Evolutionary conservation across 1,140 invertebrate species (phyloP).

Genomic region (Mamestra configurata): DNA sequence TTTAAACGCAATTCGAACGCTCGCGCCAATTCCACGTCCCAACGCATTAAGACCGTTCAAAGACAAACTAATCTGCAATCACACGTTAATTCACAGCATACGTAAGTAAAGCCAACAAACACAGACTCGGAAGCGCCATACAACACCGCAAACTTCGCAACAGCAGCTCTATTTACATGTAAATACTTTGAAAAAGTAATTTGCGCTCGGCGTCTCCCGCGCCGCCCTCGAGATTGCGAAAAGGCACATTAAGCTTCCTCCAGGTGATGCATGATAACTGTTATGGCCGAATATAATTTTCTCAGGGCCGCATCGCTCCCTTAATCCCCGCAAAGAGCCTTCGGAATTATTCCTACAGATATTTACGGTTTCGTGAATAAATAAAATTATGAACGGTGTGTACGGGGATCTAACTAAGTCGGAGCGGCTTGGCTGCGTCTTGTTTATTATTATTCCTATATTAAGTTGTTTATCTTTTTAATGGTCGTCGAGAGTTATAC

Average conservation of each 20-base stretch:
- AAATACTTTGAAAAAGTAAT: slow-evolving; percentile 88
- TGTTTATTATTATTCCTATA: slow-evolving; percentile 88
- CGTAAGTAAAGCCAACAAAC: slow-evolving; percentile 26
- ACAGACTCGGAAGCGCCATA: slow-evolving; percentile 46
- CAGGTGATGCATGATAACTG: slow-evolving; percentile 88
- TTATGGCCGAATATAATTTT: slow-evolving; percentile 88
- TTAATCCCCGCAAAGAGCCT: slow-evolving; percentile 87
- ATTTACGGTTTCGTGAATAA: slow-evolving; percentile 87
- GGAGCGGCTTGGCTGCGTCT: slow-evolving; percentile 60
- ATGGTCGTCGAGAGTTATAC: slow-evolving; percentile 84
- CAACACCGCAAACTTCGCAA: slow-evolving; percentile 70
- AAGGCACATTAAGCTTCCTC: slow-evolving; percentile 85
- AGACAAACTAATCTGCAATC: slow-evolving; percentile 1
- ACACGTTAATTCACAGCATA: slow-evolving; percentile 16
- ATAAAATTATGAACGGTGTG: slow-evolving; percentile 85
- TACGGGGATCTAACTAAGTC: slow-evolving; percentile 83
- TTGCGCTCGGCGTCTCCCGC: slow-evolving; percentile 78
- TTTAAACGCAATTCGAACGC: not conserved
- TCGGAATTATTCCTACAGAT: slow-evolving; percentile 85
- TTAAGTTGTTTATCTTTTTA: slow-evolving; percentile 88
- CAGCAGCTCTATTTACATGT: slow-evolving; percentile 86
- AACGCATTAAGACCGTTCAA: not conserved
- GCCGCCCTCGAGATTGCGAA: slow-evolving; percentile 87
- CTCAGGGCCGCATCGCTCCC: slow-evolving; percentile 82
- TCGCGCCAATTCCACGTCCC: not conserved